Evolutionary conservation across 2,888 invertebrate genomes (phyloP).

Genomic region (Mythimna albipuncta): DNA sequence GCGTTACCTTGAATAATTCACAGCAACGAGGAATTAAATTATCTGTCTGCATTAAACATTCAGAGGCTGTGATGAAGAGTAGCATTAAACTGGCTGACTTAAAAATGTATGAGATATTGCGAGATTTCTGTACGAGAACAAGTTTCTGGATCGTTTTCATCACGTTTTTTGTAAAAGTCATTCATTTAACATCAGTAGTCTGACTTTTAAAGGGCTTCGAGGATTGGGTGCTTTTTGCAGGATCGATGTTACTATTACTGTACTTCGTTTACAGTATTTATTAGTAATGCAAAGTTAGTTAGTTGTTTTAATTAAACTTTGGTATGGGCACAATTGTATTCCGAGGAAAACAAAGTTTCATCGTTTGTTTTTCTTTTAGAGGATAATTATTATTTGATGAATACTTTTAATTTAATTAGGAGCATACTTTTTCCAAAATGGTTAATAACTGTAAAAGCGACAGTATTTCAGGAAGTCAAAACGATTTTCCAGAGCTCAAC

Average conservation of each 20-base stretch:
- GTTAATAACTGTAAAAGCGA: constrained; percentile 6
- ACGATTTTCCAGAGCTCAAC: constrained; percentile 28
- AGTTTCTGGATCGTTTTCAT: constrained; percentile 31
- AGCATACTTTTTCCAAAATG: constrained; percentile 5
- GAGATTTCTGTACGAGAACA: constrained; percentile 43
- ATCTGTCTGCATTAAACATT: constrained; percentile 66
- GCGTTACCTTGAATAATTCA: constrained; percentile 68
- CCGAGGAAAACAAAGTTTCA: not conserved
- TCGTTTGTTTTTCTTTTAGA: not conserved
- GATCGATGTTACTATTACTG: not conserved
- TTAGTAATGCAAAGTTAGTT: not conserved
- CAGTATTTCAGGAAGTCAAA: constrained; percentile 30
- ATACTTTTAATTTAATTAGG: not conserved
- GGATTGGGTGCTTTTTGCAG: not conserved
- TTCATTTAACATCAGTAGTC: constrained; percentile 20
- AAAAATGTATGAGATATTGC: constrained; percentile 59
- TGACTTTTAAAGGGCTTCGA: constrained; percentile 18
- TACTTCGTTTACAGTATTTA: not conserved
- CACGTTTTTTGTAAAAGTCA: constrained; percentile 28
- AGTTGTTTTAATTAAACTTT: not conserved
- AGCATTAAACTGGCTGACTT: constrained; percentile 50
- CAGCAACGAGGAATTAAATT: constrained; percentile 67
- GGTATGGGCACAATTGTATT: not conserved
- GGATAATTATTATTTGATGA: not conserved
- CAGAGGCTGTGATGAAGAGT: constrained; percentile 55